Conservation (phyloP, 2,797 vertebrate genomes). For the Dendrocincla tyrannina region DNA sequence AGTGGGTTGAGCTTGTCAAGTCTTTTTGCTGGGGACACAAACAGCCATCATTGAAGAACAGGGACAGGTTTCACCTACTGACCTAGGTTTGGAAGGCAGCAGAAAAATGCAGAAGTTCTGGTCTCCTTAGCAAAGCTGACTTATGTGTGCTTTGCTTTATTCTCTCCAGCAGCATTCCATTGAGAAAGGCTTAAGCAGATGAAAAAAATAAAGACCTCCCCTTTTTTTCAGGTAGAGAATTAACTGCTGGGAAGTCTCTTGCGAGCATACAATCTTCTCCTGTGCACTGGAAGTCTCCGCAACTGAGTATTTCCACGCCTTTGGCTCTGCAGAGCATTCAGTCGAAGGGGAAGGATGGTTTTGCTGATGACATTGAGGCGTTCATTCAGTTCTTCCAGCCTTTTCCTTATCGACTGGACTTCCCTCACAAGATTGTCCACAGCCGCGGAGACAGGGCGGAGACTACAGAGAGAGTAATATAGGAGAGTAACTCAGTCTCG, state of each 20-base stretch:
- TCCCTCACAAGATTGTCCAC: slow-evolving; percentile 89
- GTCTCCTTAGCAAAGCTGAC: not conserved
- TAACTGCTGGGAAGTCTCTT: slow-evolving; percentile 51
- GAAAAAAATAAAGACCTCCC: not conserved
- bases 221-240: not conserved
- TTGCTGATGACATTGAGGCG: slow-evolving; percentile 82
- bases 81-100: not conserved
- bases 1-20: not conserved
- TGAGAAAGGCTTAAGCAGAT: slow-evolving; percentile 1
- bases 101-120: not conserved
- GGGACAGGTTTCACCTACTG: not conserved
- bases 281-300: slow-evolving; percentile 26
- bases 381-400: slow-evolving; percentile 86
- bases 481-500: not conserved
- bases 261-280: slow-evolving; percentile 41
- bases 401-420: slow-evolving; percentile 84
- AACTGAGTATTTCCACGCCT: slow-evolving; percentile 44
- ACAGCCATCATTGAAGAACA: not conserved
- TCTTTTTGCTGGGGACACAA: not conserved
- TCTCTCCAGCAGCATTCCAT: not conserved
- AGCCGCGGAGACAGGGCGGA: slow-evolving; percentile 86
- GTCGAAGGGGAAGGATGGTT: slow-evolving; percentile 11
- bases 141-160: not conserved
- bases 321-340: slow-evolving; percentile 56
- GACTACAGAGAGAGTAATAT: slow-evolving; percentile 73